Base-by-base conservation (phyloP, 92 coral and sea anemone genomes). In the Porites divaricata region DNA sequence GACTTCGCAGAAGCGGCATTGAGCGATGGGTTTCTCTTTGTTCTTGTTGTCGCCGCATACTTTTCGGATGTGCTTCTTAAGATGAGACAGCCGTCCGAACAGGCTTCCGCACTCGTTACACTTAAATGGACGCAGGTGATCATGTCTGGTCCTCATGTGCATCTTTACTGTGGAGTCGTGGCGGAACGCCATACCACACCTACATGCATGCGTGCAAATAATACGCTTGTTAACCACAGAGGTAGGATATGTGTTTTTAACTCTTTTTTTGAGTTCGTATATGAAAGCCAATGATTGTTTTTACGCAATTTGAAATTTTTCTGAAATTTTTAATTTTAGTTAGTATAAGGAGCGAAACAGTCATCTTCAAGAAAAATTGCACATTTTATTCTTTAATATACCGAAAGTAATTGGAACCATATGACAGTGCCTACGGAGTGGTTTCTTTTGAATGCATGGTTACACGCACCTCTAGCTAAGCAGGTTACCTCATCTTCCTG, bases 101-200 rank as follows among this genome's bases (percentile, higher is more conserved):
- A 98, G 94, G 88, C 93, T 95, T 19, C 94, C 98, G 70, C 99
- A 97, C 81, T 95, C 98, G 1, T 92, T 94, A 70, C 99, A 97
- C 92, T 97, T 97, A 91, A 97, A 97, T 65, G 99, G 99, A 24
- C 99, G 92, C 82, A 95, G 92, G 88, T 97, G 98, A 66, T 97
- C 99, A 76, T 97, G 99, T 8, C 99, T 96, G 24, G 99, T 97
- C 74, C 99, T 94, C 50, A 97, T 86, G 75, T 97, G 99, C 99
- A 97, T 97, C 48, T 98, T 97, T 16, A 97, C 91, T 12, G 99
- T 97, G 83, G 99, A 97, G 87, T 97, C 99, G 74, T 97, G 99
- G 23, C 99, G 99, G 92, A 97, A 97, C 25, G 99, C 83, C 59
- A 95, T 86, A 41, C 95, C 97, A 74, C 99, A 97, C 81, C 99